Evolutionary conservation across 2,797 vertebrate species (phyloP), one percentile per base, ranked within the genome.

Genomic region (Vireo griseus): DNA sequence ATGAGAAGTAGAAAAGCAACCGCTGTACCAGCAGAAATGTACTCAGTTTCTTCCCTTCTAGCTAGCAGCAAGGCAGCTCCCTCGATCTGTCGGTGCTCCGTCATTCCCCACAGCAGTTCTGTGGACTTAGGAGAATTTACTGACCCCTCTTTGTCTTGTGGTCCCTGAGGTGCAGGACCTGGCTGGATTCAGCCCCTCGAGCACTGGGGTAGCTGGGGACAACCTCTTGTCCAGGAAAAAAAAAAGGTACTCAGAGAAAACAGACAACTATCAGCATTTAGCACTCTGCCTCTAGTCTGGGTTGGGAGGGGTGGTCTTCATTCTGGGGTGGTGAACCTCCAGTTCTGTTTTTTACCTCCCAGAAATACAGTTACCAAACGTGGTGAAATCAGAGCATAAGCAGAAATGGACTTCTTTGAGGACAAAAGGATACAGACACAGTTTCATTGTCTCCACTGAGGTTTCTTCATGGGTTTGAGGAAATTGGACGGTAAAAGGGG

Each of bases 1-100:
- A 39, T 68, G 57, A 68, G 47, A 62, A 58, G 35, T 66, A 29
- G 52, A 26, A 44, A 62, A 88, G 21, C 24, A 73, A 42, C 29
- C 80, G 24, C 35, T 54, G 21, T 88, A 78, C 44, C 51, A 65
- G 17, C 31, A 68, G 71, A 75, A 52, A 4, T 31, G 6, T 31
- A 4, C 15, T 44, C 10, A 4, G 3, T 79, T 68, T 52, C 39
- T 72, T 57, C 24, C 24, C 21, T 29, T 66, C 29, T 39, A 61
- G 71, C 54, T 66, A 65, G 29, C 61, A 69, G 47, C 57, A 35
- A 33, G 72, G 31, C 28, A 16, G 50, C 55, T 78, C n/a, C n/a
- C 40, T 75, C 0, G 0, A 13, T 65, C 47, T 2, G 0, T 28
- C 0, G 0, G 8, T 55, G 25, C 39, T 55, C 14, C 8, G 0